phyloP scores from a whole-genome alignment of 2,888 invertebrate species.

The Cosmopolites sordidus region DNA sequence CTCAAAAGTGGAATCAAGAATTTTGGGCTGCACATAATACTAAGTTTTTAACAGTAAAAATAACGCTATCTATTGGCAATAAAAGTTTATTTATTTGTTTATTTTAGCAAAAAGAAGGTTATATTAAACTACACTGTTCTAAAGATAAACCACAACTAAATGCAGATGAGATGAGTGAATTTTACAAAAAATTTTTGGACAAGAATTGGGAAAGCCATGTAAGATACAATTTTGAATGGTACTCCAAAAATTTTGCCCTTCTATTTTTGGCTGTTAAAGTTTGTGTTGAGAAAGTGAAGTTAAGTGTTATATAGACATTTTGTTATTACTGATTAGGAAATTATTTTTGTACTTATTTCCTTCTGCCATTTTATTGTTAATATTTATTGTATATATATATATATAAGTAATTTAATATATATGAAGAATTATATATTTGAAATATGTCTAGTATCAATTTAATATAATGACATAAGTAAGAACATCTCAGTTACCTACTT shows the following conservation, averaged over 20 bases:
- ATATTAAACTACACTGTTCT: conserved; percentile 43
- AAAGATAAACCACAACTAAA: conserved; percentile 55
- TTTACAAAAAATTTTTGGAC: conserved; percentile 81
- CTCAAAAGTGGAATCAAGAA: conserved; percentile 77
- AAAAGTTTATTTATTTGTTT: too few species aligned
- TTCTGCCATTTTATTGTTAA: background rate
- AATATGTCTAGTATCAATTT: too few species aligned
- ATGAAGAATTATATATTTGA: too few species aligned
- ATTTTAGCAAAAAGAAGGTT: conserved; percentile 58
- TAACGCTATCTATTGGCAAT: too few species aligned
- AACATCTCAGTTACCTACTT: too few species aligned
- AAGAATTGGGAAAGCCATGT: conserved; percentile 74
- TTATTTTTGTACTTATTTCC: conserved; percentile 11
- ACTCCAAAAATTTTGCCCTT: conserved; percentile 68
- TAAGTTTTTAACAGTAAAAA: conserved; percentile 63
- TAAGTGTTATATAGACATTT: conserved; percentile 5
- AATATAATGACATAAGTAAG: too few species aligned
- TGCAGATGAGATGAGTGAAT: conserved; percentile 82
- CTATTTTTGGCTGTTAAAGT: conserved; percentile 60
- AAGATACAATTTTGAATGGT: conserved; percentile 79
- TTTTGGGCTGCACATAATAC: conserved; percentile 82
- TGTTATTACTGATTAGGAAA: background rate
- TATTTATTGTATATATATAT: background rate
- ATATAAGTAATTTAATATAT: too few species aligned
- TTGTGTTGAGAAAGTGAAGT: conserved; percentile 46